Base-by-base conservation (phyloP, 2,888 invertebrate species). In the Slavum lentiscoides region DNA sequence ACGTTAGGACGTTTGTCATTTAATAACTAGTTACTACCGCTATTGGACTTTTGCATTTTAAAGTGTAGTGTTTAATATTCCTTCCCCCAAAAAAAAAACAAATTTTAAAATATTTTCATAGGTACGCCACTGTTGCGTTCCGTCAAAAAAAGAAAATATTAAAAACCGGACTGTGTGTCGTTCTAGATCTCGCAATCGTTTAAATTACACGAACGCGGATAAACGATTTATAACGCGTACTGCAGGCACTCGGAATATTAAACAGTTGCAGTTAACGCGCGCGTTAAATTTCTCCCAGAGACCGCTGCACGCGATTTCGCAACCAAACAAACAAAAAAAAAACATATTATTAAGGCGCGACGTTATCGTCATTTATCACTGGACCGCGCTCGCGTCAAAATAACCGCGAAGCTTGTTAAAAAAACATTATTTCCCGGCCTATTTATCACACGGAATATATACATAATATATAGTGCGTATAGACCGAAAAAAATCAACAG, bases 371-470 rank as follows among this genome's bases (percentile, higher is more conserved):
- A 76, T 76, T 76, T 30, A 76, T 76, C 76, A 76, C 49, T 59
- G 2, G 58, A 19, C 53, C 39, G 39, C 21, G 61, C 17, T 30
- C 30, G 61, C 11, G 76, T 70, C 77, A 69, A 70, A 69, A 62
- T 62, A 53, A 43, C 43, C 37, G 13, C 37, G 13, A 55, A 11
- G 55, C 55, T 55, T 70, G 77, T 77, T 77, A 70, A 70, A 77
- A 77, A 62, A 69, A 62, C 70, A 70, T 77, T 68, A 76, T 76
- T 77, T 62, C 61, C 62, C 15, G 59, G 30, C 67, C 59, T 67
- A 68, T 75, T 69, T 49, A 30, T 69, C 59, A 69, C 7, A 9
- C 5, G 15, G 0, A 30, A 30, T 30, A 4, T 30, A 30, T 30
- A 30, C 30, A 30, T 4, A 30, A 30, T 9, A 53, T 1, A 53